Percentiles rank a stretch among this genome's conserved stretches.
These are phyloP conservation scores for Cataglyphis cursor DNA, from an alignment of 2,888 invertebrate species.

Conservation along the genomic window DNA sequence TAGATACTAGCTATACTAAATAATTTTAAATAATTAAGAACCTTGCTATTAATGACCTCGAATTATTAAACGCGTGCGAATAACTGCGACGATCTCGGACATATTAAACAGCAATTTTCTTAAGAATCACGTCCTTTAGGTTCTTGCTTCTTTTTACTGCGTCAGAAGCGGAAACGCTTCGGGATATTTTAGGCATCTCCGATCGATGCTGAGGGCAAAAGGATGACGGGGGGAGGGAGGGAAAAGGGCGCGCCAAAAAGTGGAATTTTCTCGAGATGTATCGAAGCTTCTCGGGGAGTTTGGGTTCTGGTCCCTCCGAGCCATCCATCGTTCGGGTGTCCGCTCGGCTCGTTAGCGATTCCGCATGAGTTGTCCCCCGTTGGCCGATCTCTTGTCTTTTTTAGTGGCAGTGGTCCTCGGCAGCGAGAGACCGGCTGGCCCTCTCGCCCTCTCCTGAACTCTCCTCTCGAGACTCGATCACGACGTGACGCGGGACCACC, in stretches of 20 bases:
- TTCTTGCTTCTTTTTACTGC: not conserved
- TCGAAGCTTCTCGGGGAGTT: slow-evolving; percentile 57
- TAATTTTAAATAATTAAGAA: not conserved
- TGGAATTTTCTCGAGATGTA: slow-evolving; percentile 72
- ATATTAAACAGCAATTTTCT: not conserved
- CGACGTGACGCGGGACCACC: slow-evolving; percentile 83
- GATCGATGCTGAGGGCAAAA: not conserved
- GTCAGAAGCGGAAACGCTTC: slow-evolving; percentile 26
- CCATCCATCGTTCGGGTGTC: slow-evolving; percentile 85
- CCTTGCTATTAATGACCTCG: not conserved
- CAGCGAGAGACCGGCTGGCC: slow-evolving; percentile 36
- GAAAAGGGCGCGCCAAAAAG: slow-evolving; percentile 47
- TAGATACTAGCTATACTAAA: not conserved
- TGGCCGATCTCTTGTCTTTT: slow-evolving; percentile 76
- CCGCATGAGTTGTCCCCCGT: slow-evolving; percentile 82
- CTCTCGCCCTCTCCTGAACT: slow-evolving; percentile 52
- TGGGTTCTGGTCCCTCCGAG: slow-evolving; percentile 65
- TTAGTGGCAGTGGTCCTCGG: slow-evolving; percentile 72
- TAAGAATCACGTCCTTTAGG: not conserved
- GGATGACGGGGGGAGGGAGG: not conserved
- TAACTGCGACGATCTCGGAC: not conserved
- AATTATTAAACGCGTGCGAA: not conserved
- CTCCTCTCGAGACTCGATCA: slow-evolving; percentile 64
- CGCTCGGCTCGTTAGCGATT: slow-evolving; percentile 84
- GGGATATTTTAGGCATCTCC: slow-evolving; percentile 18